Conservation (phyloP, 2,797 vertebrate species). For the Bufotes viridis region DNA sequence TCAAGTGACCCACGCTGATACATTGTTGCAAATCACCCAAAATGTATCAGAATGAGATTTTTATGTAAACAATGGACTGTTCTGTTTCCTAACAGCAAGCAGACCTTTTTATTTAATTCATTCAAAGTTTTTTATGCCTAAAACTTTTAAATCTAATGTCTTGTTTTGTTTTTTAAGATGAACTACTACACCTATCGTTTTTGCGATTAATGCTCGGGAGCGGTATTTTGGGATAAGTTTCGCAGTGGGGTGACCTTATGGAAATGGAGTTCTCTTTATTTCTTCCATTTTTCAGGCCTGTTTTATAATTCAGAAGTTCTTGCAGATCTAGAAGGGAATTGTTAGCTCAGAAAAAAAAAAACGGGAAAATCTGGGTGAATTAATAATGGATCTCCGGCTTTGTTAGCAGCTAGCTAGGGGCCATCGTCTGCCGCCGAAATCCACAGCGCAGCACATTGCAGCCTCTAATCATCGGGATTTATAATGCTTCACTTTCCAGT, state of each 20-base stretch:
- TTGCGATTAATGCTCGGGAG: too few relatives aligned
- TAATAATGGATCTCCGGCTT: constrained; percentile 25
- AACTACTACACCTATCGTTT: background rate
- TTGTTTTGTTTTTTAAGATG: background rate
- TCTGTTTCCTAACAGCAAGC: too few relatives aligned
- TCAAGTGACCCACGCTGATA: background rate
- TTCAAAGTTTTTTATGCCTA: too few relatives aligned
- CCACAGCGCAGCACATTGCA: constrained; percentile 4
- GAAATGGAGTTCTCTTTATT: background rate
- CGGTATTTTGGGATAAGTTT: background rate
- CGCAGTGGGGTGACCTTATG: background rate
- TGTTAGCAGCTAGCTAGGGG: constrained; percentile 38
- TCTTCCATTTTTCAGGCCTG: background rate
- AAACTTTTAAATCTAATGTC: too few relatives aligned
- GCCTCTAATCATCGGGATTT: background rate
- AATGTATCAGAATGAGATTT: background rate
- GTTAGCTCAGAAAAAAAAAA: background rate
- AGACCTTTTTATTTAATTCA: too few relatives aligned
- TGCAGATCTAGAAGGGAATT: background rate
- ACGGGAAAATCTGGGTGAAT: constrained; percentile 5
- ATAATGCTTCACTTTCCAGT: background rate
- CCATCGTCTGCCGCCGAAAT: constrained; percentile 14
- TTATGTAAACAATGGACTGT: too few relatives aligned
- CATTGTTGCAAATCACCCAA: background rate
- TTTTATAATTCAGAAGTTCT: constrained; percentile 45